Evolutionary conservation across 2,113 vertebrate genomes (phyloP), one percentile per base, ranked within the genome.

Genomic region (Podilymbus podiceps): DNA sequence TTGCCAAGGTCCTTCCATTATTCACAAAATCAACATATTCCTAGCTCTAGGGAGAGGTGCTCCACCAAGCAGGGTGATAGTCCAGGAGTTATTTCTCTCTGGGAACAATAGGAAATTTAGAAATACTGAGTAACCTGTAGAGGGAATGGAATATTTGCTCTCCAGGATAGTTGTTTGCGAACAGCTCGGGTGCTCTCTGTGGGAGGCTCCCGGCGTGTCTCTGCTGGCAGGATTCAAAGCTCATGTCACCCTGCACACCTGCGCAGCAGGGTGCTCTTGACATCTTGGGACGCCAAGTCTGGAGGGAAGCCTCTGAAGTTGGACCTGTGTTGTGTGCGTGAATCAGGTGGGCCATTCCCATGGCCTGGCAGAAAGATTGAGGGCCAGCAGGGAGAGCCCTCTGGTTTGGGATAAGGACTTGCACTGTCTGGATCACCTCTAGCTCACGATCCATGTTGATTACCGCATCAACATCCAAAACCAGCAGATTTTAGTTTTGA

Each of bases 11-110:
- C 81, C 87, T 97, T 72, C 86, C 79, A 75, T 97, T 98, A 97
- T 96, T 97, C 95, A 97, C 12, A 84, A 64, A 86, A 72, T 95
- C 95, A 97, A 64, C 96, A 95, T 90, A 88, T 56, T 95, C 93
- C 93, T 97, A 97, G 93, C 96, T 95, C 92, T 85, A 97, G 94
- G 94, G 95, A 97, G 94, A 96, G 63, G 53, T 56, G 27, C 82
- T 95, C 62, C 94, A 96, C 84, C 82, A 95, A 95, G 31, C 23
- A 75, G 71, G 63, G 44, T 85, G 91, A 89, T 84, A 64, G 74
- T 86, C 55, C 78, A 88, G 68, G 58, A 95, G 55, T 50, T 73
- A 8, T 84, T 97, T 88, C 72, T 88, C 72, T 79, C 40, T 69
- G 82, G 79, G 56, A 94, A 97, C 90, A 97, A 84, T 85, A 77